Evolutionary conservation across 1,140 invertebrate genomes (phyloP).

Genomic region (Heterodera schachtii): DNA sequence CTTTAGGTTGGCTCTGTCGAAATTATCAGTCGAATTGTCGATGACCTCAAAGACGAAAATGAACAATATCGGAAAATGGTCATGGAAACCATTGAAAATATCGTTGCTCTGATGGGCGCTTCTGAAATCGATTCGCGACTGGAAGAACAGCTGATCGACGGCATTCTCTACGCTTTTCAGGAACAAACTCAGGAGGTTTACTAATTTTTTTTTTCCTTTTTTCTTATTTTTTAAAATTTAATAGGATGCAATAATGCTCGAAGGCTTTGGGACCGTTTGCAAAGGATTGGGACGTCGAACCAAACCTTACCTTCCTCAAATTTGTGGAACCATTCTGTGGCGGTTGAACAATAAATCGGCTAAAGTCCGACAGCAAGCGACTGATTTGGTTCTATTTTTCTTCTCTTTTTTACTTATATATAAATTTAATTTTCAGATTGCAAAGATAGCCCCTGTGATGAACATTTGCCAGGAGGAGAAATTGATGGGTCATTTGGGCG

Average conservation of each 20-base stretch:
- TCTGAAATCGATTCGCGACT: constrained; percentile 94
- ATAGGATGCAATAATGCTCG: constrained; percentile 97
- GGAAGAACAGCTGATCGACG: constrained; percentile 98
- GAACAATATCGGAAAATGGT: constrained; percentile 99
- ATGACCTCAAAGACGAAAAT: constrained; percentile 98
- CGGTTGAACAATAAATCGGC: constrained; percentile 98
- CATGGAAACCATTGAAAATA: constrained; percentile 99
- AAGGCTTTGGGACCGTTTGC: constrained; percentile 98
- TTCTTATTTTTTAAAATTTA: constrained; percentile 8
- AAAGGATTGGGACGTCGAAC: constrained; percentile 94
- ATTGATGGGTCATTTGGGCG: constrained; percentile 97
- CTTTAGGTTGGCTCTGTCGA: constrained; percentile 80
- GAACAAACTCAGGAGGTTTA: constrained; percentile 94
- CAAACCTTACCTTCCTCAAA: constrained; percentile 97
- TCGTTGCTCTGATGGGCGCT: constrained; percentile 93
- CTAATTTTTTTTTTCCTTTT: constrained; percentile 7
- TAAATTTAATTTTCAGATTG: constrained; percentile 72
- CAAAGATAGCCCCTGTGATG: constrained; percentile 91
- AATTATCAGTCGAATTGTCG: constrained; percentile 96
- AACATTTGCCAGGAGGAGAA: constrained; percentile 96
- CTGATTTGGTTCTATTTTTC: constrained; percentile 75
- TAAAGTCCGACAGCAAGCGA: constrained; percentile 98
- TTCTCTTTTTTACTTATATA: constrained; percentile 21
- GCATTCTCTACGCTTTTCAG: constrained; percentile 98
- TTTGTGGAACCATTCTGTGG: constrained; percentile 99